phyloP scores from a whole-genome alignment of 1,140 invertebrate genomes.

The Drosophila tani region DNA sequence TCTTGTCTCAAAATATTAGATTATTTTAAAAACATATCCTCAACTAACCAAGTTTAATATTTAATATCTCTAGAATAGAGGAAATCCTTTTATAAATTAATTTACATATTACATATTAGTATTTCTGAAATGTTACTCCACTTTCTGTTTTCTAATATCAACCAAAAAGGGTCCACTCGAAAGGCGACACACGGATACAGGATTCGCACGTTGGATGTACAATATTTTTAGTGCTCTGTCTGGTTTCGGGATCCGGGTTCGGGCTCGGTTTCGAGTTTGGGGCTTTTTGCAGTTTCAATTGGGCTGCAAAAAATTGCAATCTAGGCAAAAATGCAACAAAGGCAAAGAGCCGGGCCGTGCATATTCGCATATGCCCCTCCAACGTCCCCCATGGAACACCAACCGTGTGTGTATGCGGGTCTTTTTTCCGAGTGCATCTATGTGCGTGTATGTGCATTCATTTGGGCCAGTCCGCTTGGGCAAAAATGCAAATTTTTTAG shows the following conservation, averaged over 20 bases:
- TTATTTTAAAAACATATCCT: no score
- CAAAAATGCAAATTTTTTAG: slow-evolving; percentile 81
- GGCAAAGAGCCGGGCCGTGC: slow-evolving; percentile 69
- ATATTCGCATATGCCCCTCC: slow-evolving; percentile 45
- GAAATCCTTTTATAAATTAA: neutral
- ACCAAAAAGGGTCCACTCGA: neutral
- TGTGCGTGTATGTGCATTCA: slow-evolving; percentile 66
- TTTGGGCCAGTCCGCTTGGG: slow-evolving; percentile 52
- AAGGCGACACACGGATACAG: slow-evolving; percentile 14
- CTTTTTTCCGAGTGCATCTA: slow-evolving; percentile 42
- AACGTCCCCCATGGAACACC: slow-evolving; percentile 20
- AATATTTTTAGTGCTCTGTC: slow-evolving; percentile 74
- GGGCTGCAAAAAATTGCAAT: slow-evolving; percentile 81
- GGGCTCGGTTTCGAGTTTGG: slow-evolving; percentile 18
- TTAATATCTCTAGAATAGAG: no score
- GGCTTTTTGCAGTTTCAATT: slow-evolving; percentile 73
- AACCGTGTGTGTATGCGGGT: slow-evolving; percentile 20
- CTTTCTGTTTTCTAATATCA: neutral
- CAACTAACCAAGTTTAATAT: no score
- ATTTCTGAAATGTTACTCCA: neutral
- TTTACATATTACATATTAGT: neutral
- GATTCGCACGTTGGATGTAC: slow-evolving; percentile 68
- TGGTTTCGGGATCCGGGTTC: slow-evolving; percentile 15
- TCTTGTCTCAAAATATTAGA: no score
- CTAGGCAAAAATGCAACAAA: slow-evolving; percentile 84